Evolutionary conservation across 2,113 vertebrate species (phyloP).

Genomic region (Syngnathus scovelli): DNA sequence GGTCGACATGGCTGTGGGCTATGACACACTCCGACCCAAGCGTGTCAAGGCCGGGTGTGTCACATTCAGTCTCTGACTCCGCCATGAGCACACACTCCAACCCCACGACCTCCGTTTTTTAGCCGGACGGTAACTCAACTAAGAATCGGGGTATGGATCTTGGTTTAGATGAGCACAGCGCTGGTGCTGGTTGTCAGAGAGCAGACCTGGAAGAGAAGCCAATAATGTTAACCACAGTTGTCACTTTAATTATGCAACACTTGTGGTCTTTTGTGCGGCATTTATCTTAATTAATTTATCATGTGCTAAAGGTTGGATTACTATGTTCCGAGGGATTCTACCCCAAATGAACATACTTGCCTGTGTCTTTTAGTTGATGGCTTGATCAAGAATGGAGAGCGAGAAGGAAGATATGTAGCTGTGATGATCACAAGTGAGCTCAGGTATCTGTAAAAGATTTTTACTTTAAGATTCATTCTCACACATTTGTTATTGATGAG

Average conservation of each 20-base stretch:
- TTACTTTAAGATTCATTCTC: neutral
- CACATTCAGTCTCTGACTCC: slow-evolving; percentile 80
- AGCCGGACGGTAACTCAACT: slow-evolving; percentile 52
- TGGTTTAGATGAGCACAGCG: slow-evolving; percentile 10
- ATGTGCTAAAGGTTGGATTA: too few species aligned
- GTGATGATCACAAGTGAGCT: neutral
- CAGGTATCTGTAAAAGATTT: neutral
- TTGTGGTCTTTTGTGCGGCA: too few species aligned
- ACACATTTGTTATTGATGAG: neutral
- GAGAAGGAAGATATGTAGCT: neutral
- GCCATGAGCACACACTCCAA: slow-evolving; percentile 80
- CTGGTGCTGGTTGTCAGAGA: slow-evolving; percentile 19
- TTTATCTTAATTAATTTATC: too few species aligned
- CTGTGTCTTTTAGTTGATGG: neutral
- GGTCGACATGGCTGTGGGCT: slow-evolving; percentile 77
- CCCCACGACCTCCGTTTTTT: slow-evolving; percentile 75
- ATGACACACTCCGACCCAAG: slow-evolving; percentile 81
- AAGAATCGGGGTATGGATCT: slow-evolving; percentile 36
- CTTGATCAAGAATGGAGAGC: neutral
- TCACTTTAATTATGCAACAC: neutral
- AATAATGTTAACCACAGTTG: neutral
- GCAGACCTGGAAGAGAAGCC: slow-evolving; percentile 44
- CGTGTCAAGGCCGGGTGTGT: slow-evolving; percentile 78
- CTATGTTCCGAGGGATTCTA: neutral
- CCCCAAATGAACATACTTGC: neutral